Evolutionary conservation across 2,888 invertebrate genomes (phyloP).

Genomic region (Sialis fuliginosa): DNA sequence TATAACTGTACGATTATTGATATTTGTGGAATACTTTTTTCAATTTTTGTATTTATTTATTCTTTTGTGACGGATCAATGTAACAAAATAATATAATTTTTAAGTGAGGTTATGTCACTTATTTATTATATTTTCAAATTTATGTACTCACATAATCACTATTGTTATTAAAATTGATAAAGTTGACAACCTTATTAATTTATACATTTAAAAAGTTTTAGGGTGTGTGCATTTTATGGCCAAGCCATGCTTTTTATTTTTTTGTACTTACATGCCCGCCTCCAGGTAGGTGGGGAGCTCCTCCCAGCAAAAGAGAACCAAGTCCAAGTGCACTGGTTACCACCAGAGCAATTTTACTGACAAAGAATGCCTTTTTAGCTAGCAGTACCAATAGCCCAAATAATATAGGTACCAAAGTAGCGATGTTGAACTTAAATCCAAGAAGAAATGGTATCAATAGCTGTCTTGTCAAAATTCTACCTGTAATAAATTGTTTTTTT

Average conservation of each 20-base stretch:
- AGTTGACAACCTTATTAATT: too few relatives aligned
- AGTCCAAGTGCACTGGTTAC: slow-evolving; percentile 50
- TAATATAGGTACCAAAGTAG: slow-evolving; percentile 53
- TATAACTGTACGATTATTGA: too few relatives aligned
- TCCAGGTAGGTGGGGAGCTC: slow-evolving; percentile 21
- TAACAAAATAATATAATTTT: too few relatives aligned
- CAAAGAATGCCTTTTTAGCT: slow-evolving; percentile 57
- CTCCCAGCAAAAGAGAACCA: slow-evolving; percentile 23
- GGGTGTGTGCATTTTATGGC: too few relatives aligned
- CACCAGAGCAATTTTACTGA: slow-evolving; percentile 57
- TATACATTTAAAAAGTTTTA: too few relatives aligned
- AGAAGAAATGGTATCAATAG: slow-evolving; percentile 60
- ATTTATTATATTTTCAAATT: too few relatives aligned
- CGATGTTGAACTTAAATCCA: slow-evolving; percentile 63
- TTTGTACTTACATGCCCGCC: slow-evolving; percentile 7
- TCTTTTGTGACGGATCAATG: too few relatives aligned
- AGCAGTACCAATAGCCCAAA: slow-evolving; percentile 52
- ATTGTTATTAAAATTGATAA: too few relatives aligned
- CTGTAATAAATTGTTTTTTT: slow-evolving; percentile 45
- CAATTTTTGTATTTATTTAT: too few relatives aligned
- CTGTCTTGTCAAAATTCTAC: slow-evolving; percentile 48
- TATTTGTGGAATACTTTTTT: too few relatives aligned
- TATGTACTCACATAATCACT: too few relatives aligned
- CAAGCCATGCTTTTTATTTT: neutral
- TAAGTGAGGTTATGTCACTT: too few relatives aligned